phyloP scores from a whole-genome alignment of 2,888 invertebrate genomes.

The Synergus laeviventris region DNA sequence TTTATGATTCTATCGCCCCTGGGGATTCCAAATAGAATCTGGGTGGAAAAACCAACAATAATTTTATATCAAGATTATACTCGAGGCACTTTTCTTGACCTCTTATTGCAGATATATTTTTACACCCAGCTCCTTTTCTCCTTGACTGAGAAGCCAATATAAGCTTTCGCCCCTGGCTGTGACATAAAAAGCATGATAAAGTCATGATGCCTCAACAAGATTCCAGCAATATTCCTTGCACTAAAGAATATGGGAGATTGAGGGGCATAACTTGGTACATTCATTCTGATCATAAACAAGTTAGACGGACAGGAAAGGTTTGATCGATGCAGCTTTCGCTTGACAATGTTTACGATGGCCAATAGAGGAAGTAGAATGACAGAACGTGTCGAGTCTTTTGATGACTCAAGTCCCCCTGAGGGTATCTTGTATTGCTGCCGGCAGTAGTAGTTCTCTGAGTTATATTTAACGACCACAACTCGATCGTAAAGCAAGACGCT shows the following conservation, averaged over 20 bases:
- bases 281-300: slow-evolving; percentile 1
- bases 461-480: slow-evolving; percentile 45
- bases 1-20: not conserved
- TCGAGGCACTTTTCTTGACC: slow-evolving; percentile 27
- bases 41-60: not conserved
- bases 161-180: slow-evolving; percentile 16
- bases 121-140: slow-evolving; percentile 13
- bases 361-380: slow-evolving; percentile 1
- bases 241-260: not conserved
- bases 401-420: not conserved
- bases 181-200: slow-evolving; percentile 36
- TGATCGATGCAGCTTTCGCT: not conserved
- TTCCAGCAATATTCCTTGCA: slow-evolving; percentile 21
- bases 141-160: slow-evolving; percentile 20
- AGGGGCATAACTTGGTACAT: not conserved
- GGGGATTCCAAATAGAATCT: not conserved
- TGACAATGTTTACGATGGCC: not conserved
- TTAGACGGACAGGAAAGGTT: not conserved
- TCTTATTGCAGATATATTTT: slow-evolving; percentile 32
- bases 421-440: slow-evolving; percentile 36
- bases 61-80: slow-evolving; percentile 26
- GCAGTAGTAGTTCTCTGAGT: slow-evolving; percentile 37
- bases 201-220: slow-evolving; percentile 36
- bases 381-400: slow-evolving; percentile 23
- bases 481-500: slow-evolving; percentile 45